These are phyloP conservation scores for Drosophila pachea DNA, from an alignment of 1,140 invertebrate species.

Conservation along the genomic window DNA sequence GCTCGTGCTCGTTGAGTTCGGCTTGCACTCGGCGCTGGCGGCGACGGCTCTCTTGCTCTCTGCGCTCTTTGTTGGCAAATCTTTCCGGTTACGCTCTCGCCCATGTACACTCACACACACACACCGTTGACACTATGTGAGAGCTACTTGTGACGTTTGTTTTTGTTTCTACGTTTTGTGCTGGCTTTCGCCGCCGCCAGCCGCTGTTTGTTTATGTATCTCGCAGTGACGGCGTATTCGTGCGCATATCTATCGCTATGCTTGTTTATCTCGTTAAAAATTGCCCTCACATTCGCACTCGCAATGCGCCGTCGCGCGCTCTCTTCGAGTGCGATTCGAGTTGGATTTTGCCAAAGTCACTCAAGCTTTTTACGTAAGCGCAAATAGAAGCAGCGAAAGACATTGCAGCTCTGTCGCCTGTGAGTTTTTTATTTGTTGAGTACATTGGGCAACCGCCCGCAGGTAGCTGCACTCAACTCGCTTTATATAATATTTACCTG, in stretches of 20 bases:
- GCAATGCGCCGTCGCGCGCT: conserved; percentile 55
- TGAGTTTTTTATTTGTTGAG: conserved; percentile 41
- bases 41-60: conserved; percentile 14
- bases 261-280: conserved; percentile 33
- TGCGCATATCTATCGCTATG: conserved; percentile 8
- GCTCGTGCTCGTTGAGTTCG: conserved; percentile 24
- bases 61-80: conserved; percentile 35
- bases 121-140: neutral
- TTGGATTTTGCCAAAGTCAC: conserved; percentile 5
- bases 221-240: conserved; percentile 16
- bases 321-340: conserved; percentile 43
- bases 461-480: conserved; percentile 56
- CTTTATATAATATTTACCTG: conserved; percentile 65
- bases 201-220: conserved; percentile 68
- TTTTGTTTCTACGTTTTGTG: conserved; percentile 75
- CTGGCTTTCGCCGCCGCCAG: conserved; percentile 41
- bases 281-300: conserved; percentile 39
- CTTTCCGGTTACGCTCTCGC: conserved; percentile 45
- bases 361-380: conserved; percentile 63
- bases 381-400: conserved; percentile 21
- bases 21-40: conserved; percentile 19
- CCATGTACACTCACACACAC: neutral
- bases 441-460: conserved; percentile 33
- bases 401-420: conserved; percentile 30
- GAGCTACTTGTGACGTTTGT: conserved; percentile 56